These are phyloP conservation scores for Cryptocheilus praepositus DNA, from an alignment of 2,888 invertebrate species.

Conservation along the genomic window DNA sequence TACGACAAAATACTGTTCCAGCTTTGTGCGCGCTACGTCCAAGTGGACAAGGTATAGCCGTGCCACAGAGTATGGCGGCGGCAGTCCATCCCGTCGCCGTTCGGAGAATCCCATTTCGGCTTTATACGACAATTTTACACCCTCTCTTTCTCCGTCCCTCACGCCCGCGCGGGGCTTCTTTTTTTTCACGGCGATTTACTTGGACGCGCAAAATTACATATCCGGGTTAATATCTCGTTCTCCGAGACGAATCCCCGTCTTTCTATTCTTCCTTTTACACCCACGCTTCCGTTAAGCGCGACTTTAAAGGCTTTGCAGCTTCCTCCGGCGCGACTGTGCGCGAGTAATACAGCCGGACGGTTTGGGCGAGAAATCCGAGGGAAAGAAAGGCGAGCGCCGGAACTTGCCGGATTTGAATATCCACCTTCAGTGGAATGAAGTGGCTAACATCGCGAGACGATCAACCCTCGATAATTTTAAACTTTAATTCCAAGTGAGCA, in stretches of 20 bases:
- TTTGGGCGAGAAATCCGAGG: too few species aligned
- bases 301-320: too few species aligned
- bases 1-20: slow-evolving; percentile 28
- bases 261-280: slow-evolving; percentile 2
- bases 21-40: slow-evolving; percentile 8
- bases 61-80: neutral
- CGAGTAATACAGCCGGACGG: neutral
- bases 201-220: slow-evolving; percentile 20
- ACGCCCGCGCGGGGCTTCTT: neutral
- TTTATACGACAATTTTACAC: slow-evolving; percentile 28
- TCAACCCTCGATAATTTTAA: slow-evolving; percentile 43
- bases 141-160: neutral
- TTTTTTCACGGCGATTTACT: neutral
- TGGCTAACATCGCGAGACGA: slow-evolving; percentile 7
- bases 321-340: too few species aligned
- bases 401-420: too few species aligned
- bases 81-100: slow-evolving; percentile 5
- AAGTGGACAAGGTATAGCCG: neutral
- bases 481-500: slow-evolving; percentile 46
- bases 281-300: too few species aligned
- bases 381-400: too few species aligned
- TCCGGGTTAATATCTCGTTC: slow-evolving; percentile 21
- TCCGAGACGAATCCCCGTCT: slow-evolving; percentile 2
- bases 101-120: slow-evolving; percentile 18
- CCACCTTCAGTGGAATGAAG: neutral